A percentile compares a stretch with the other conserved stretches of the same genome.
Conservation (phyloP, 1,140 invertebrate species). For the Wiebesia pumilae region DNA sequence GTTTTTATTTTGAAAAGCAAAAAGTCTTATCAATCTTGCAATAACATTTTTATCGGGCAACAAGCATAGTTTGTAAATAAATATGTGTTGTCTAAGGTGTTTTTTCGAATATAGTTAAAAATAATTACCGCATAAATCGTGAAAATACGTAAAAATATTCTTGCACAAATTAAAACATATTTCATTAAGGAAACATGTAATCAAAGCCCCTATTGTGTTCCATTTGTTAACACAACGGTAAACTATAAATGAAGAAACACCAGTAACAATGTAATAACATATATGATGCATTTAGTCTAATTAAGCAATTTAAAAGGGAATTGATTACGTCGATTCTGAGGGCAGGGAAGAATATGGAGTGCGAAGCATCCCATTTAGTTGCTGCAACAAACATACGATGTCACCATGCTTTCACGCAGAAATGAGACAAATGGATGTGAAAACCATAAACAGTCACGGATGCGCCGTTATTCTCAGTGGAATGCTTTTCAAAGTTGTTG, state of each 20-base stretch:
- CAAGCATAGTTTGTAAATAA: no score
- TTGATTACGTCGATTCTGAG: constrained; percentile 58
- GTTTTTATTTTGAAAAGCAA: not conserved
- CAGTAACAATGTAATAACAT: not conserved
- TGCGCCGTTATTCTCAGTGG: constrained; percentile 62
- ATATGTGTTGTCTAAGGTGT: no score
- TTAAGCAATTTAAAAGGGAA: constrained; percentile 44
- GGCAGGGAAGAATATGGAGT: constrained; percentile 53
- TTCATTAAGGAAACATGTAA: no score
- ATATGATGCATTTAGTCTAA: not conserved
- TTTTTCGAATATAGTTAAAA: no score
- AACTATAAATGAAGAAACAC: not conserved
- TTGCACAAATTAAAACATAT: no score
- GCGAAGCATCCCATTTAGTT: constrained; percentile 66
- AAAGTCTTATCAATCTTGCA: not conserved
- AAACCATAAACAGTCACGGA: constrained; percentile 65
- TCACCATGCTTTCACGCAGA: constrained; percentile 61
- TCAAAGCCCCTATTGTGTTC: no score
- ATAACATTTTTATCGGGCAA: not conserved
- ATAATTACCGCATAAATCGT: no score
- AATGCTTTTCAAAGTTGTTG: constrained; percentile 62
- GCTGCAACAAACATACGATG: constrained; percentile 61
- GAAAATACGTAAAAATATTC: no score
- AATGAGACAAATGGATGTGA: constrained; percentile 56
- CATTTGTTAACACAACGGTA: no score